Conservation (phyloP, 2,113 vertebrate species). For the Hiodon tergisus region DNA sequence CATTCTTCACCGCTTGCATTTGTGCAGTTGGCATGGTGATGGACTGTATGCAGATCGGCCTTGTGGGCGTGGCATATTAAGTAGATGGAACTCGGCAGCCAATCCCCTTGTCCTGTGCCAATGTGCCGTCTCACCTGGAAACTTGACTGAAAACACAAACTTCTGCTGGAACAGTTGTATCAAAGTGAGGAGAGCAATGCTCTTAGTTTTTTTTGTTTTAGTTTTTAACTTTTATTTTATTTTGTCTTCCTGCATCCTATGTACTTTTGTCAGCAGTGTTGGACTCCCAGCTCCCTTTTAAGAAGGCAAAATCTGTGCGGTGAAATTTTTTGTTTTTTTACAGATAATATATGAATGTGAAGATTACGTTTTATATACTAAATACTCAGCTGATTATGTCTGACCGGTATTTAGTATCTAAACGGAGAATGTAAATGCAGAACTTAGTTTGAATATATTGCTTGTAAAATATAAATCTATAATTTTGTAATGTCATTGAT, state of each 20-base stretch:
- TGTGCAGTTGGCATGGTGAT: neutral
- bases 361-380: slow-evolving; percentile 22
- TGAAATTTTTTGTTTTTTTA: slow-evolving; percentile 16
- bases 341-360: slow-evolving; percentile 25
- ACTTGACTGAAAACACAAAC: neutral
- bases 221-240: neutral
- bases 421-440: slow-evolving; percentile 25
- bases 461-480: slow-evolving; percentile 24
- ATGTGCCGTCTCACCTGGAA: neutral
- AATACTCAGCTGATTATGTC: slow-evolving; percentile 18
- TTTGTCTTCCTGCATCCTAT: slow-evolving; percentile 7
- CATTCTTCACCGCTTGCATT: neutral
- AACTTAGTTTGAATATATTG: slow-evolving; percentile 22
- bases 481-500: slow-evolving; percentile 27
- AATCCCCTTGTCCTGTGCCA: neutral
- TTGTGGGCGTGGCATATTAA: neutral
- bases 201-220: neutral
- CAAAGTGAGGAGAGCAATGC: neutral
- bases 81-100: neutral
- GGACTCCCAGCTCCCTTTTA: slow-evolving; percentile 10
- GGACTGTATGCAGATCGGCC: neutral
- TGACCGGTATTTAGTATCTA: slow-evolving; percentile 13
- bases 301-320: neutral
- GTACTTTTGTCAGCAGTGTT: slow-evolving; percentile 18
- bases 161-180: slow-evolving; percentile 12